A percentile compares a stretch with the other conserved stretches of the same genome.
Evolutionary conservation across 2,797 vertebrate genomes (phyloP).

Genomic region (Cossypha heuglini): DNA sequence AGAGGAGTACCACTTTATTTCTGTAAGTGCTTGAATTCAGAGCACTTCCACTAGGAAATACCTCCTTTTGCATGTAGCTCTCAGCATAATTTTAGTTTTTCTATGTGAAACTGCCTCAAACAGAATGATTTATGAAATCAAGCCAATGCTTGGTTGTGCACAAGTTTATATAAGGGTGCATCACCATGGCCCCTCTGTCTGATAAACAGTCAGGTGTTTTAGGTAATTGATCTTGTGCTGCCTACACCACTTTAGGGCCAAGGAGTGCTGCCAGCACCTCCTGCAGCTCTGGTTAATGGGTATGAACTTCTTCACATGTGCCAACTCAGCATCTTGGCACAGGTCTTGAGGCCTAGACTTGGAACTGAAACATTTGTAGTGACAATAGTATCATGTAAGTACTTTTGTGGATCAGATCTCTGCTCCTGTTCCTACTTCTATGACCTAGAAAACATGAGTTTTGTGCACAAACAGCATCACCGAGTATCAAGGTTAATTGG

Average conservation of each 20-base stretch:
- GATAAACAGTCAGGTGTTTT: accelerated
- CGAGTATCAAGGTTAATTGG: background rate
- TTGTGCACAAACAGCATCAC: background rate
- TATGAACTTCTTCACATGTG: background rate
- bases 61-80: background rate
- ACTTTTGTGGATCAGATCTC: background rate
- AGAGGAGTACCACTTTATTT: background rate
- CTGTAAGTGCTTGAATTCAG: background rate
- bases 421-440: background rate
- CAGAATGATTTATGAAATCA: background rate
- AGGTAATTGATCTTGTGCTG: background rate
- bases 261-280: background rate
- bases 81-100: background rate
- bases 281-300: background rate
- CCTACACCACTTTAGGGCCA: background rate
- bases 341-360: background rate
- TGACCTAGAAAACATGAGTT: background rate
- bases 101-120: background rate
- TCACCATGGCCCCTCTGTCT: accelerated
- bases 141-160: background rate
- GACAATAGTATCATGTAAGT: background rate
- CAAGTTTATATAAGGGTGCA: background rate
- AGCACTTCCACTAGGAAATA: background rate
- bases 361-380: background rate
- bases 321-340: background rate